Base-by-base conservation (phyloP, 2,797 vertebrate genomes). In the Tenualosa ilisha region DNA sequence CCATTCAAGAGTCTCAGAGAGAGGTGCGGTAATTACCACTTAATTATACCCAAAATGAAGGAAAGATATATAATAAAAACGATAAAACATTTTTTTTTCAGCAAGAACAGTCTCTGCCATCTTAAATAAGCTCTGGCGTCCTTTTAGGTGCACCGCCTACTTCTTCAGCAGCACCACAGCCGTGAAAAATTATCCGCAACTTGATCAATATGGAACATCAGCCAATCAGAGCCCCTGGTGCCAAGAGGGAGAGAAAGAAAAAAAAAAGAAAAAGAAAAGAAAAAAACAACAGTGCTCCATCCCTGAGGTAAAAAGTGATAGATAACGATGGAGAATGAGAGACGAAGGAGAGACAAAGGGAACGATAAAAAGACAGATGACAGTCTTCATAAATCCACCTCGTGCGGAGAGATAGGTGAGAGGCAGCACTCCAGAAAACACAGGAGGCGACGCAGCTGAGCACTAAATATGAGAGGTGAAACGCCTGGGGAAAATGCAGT, bases 131-230 rank as follows among this genome's bases (percentile, higher is more conserved):
- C 79, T 59, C 68, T 79, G 68, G 59, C 59, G 31, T 50, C 59
- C 68, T 83, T 53, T 65, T 59, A 81, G 81, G 81, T 75, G 83
- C 82, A 40, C 54, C 3, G 59, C 46, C 40, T 83, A 26, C 85
- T 85, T 85, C 82, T 82, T 82, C 82, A 63, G 84, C 82, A 85
- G 85, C 9, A 40, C 49, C 85, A 82, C 85, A 68, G 65, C 68
- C 75, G 83, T 83, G 61, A 85, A 89, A 84, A 85, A 91, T 89
- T 84, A 84, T 90, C 86, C 83, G 82, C 85, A 86, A 87, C 82
- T 88, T 85, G 88, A 91, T 92, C 91, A 90, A 91, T 91, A 90
- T 63, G 83, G n/a, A 87, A 85, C 86, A 83, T 84, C 85, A 89
- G 85, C 85, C 83, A 87, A 89, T 92, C 89, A 89, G 86, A 81